A percentile compares a stretch with the other conserved stretches of the same genome.
phyloP scores from a whole-genome alignment of 2,113 vertebrate genomes.

The Zootoca vivipara region DNA sequence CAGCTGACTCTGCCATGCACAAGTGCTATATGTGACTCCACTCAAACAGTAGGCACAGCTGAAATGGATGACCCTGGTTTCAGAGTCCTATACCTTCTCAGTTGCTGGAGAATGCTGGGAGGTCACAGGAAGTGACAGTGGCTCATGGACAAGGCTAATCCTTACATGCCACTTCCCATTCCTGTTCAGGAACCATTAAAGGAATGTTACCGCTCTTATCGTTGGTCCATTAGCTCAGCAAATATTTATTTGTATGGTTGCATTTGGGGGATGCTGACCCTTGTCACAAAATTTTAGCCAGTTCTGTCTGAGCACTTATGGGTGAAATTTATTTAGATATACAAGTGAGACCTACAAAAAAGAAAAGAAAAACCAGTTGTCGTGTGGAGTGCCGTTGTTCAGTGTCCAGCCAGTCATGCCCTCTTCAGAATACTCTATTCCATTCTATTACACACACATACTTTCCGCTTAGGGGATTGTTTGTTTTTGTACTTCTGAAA shows the following conservation, averaged over 20 bases:
- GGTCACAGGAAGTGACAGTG: background rate
- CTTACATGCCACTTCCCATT: background rate
- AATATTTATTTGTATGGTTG: background rate
- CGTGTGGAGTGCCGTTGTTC: background rate
- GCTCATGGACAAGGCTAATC: background rate
- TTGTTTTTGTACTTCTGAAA: no score
- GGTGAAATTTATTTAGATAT: background rate
- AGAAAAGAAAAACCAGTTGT: background rate
- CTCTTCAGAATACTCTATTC: background rate
- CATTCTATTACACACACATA: no score
- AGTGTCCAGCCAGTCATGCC: background rate
- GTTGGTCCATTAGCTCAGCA: background rate
- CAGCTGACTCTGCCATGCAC: fast-evolving
- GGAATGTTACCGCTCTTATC: background rate
- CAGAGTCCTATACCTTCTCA: fast-evolving
- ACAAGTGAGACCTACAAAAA: background rate
- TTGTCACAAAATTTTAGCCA: fast-evolving
- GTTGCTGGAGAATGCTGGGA: fast-evolving
- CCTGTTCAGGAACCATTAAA: fast-evolving
- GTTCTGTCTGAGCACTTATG: background rate
- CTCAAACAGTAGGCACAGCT: background rate
- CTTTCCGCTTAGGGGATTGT: no score
- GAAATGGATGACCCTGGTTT: fast-evolving
- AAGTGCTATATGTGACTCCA: background rate
- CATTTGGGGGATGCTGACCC: background rate